phyloP scores from a whole-genome alignment of 2,888 invertebrate genomes.

The Gymnosoma rotundatum region DNA sequence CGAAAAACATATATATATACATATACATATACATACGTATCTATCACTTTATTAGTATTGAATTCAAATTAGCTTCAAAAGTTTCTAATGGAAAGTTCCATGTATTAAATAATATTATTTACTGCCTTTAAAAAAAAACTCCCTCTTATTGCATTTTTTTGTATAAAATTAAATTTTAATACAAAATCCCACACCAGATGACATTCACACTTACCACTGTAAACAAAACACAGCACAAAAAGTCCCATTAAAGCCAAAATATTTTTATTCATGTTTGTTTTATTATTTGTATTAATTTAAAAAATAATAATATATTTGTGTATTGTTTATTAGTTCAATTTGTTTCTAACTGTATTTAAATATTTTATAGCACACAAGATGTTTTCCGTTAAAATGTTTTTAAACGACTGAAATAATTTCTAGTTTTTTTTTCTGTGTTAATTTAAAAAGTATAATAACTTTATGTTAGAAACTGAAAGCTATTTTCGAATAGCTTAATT shows the following conservation, averaged over 20 bases:
- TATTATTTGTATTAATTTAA: conserved; percentile 7
- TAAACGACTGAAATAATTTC: conserved; percentile 47
- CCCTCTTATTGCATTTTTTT: neutral
- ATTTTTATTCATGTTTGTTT: conserved; percentile 77
- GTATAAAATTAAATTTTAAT: neutral
- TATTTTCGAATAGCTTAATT: conserved; percentile 26
- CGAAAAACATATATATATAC: too few relatives aligned
- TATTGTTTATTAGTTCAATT: neutral
- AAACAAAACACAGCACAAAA: conserved; percentile 76
- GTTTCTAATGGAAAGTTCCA: too few relatives aligned
- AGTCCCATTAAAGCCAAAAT: conserved; percentile 75
- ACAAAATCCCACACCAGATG: neutral
- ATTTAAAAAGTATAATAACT: conserved; percentile 35
- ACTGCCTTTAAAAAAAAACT: too few relatives aligned
- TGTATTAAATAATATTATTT: too few relatives aligned
- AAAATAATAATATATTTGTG: neutral
- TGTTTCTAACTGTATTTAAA: conserved; percentile 6
- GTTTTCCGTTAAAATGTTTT: conserved; percentile 53
- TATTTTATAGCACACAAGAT: conserved; percentile 23
- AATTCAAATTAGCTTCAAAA: too few relatives aligned
- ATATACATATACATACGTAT: too few relatives aligned
- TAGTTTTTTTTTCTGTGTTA: conserved; percentile 37
- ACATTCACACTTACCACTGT: conserved; percentile 76
- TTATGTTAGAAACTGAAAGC: conserved; percentile 64
- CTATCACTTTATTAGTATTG: too few relatives aligned